These are phyloP conservation scores for Ophraella communa DNA, from an alignment of 2,888 invertebrate genomes.

Conservation along the genomic window DNA sequence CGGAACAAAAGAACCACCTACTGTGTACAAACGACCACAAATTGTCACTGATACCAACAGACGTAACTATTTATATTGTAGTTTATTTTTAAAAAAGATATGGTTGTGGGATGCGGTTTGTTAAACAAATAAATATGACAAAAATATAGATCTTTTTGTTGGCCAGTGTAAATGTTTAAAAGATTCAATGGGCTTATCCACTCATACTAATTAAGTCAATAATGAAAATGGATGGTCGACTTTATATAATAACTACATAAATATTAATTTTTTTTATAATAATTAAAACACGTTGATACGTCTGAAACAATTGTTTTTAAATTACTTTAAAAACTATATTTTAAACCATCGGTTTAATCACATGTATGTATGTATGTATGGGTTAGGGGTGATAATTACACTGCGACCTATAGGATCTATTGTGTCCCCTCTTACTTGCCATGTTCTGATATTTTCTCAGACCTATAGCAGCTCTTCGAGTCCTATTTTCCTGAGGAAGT, in stretches of 20 bases:
- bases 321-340: not conserved
- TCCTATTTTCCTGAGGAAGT: too few relatives aligned
- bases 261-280: not conserved
- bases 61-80: constrained; percentile 5
- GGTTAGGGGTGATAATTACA: too few relatives aligned
- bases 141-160: too few relatives aligned
- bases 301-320: not conserved
- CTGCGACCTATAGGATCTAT: too few relatives aligned
- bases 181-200: not conserved
- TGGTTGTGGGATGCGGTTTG: not conserved
- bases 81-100: not conserved
- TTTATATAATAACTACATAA: not conserved
- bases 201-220: not conserved
- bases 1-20: constrained; percentile 38
- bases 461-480: too few relatives aligned
- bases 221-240: not conserved
- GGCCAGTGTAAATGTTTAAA: too few relatives aligned
- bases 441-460: too few relatives aligned
- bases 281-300: not conserved
- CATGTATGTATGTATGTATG: too few relatives aligned
- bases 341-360: too few relatives aligned
- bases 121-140: not conserved
- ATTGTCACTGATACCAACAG: constrained; percentile 7
- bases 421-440: too few relatives aligned
- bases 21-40: constrained; percentile 31